phyloP scores from a whole-genome alignment of 2,113 vertebrate genomes.

The Scartelaos histophorus region DNA sequence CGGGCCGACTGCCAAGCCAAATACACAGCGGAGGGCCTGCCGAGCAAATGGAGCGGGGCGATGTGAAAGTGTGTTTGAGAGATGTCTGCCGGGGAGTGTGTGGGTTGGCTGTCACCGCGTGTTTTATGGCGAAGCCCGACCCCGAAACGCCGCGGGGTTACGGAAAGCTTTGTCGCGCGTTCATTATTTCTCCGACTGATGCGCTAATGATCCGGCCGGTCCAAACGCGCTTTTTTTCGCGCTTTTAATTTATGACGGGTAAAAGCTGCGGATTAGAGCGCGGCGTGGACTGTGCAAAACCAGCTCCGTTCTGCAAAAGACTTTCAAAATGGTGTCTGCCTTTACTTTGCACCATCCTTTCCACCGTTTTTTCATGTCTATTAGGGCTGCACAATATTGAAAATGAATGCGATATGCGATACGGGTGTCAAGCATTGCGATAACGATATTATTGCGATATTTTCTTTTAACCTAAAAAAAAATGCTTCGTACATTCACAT shows the following conservation, averaged over 20 bases:
- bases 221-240: not conserved
- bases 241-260: not conserved
- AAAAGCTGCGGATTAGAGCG: not conserved
- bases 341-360: no score
- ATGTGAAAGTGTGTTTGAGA: slow-evolving; percentile 30
- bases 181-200: slow-evolving; percentile 19
- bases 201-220: not conserved
- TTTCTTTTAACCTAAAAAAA: no score
- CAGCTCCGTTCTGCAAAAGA: not conserved
- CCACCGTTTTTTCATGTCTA: no score
- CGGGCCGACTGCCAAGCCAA: slow-evolving; percentile 35
- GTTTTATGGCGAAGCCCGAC: slow-evolving; percentile 16
- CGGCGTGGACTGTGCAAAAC: not conserved
- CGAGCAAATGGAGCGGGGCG: slow-evolving; percentile 23
- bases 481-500: no score
- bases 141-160: not conserved
- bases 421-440: no score
- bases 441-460: no score
- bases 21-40: slow-evolving; percentile 32
- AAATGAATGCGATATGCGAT: no score
- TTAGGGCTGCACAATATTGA: no score
- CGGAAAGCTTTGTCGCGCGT: slow-evolving; percentile 14
- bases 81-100: slow-evolving; percentile 39
- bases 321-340: not conserved
- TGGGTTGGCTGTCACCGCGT: slow-evolving; percentile 22